Percentiles rank a stretch among this genome's conserved stretches.
phyloP scores from a whole-genome alignment of 2,113 vertebrate genomes.

The Rissa tridactyla region DNA sequence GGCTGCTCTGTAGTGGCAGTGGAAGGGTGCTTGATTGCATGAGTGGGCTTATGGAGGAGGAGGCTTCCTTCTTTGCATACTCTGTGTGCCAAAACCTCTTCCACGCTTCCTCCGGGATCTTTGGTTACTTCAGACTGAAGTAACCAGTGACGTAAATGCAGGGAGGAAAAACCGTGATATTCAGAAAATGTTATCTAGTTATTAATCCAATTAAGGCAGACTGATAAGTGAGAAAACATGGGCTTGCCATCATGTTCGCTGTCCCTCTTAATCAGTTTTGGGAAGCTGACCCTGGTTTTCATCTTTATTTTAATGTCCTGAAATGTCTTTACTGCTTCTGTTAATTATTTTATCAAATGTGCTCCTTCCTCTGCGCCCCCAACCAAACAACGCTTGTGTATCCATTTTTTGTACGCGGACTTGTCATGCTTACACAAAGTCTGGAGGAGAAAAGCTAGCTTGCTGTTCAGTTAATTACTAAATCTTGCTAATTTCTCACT shows the following conservation, averaged over 20 bases:
- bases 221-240: neutral
- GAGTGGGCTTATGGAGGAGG: neutral
- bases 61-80: neutral
- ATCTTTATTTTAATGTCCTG: neutral
- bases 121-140: neutral
- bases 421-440: neutral
- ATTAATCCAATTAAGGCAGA: neutral
- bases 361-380: neutral
- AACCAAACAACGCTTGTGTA: neutral
- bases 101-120: neutral
- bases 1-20: accelerated
- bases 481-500: neutral
- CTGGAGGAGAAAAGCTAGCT: neutral
- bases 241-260: neutral
- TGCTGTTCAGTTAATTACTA: neutral
- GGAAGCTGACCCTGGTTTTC: neutral
- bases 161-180: neutral
- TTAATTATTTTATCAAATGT: neutral
- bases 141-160: neutral
- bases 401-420: neutral
- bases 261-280: neutral
- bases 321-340: neutral
- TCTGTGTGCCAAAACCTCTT: neutral
- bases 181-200: neutral
- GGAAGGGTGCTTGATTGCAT: neutral